These are phyloP conservation scores for Tinamus guttatus DNA, from an alignment of 2,113 vertebrate genomes.

Conservation along the genomic window DNA sequence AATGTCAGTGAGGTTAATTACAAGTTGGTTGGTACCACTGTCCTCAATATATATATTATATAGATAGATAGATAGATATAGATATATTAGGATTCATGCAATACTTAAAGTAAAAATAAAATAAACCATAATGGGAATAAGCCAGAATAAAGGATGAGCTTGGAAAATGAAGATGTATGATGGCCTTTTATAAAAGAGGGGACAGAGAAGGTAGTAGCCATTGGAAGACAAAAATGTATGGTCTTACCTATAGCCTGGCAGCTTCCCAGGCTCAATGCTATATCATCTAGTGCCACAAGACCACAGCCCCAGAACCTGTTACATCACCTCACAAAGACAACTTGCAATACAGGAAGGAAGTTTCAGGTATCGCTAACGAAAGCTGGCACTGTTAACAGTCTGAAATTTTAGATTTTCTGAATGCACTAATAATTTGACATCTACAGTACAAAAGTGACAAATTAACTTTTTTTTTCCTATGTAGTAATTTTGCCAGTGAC, in stretches of 20 bases:
- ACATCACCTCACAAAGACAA: conserved; percentile 93
- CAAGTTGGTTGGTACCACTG: neutral
- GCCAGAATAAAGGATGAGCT: neutral
- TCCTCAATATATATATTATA: neutral
- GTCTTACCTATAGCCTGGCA: conserved; percentile 86
- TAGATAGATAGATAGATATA: too few species aligned
- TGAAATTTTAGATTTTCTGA: too few species aligned
- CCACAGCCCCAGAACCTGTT: conserved; percentile 95
- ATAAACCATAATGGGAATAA: neutral
- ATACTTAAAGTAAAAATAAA: neutral
- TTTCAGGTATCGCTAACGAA: neutral
- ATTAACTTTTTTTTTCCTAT: neutral
- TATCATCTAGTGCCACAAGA: conserved; percentile 89
- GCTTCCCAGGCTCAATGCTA: conserved; percentile 87
- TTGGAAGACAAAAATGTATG: neutral
- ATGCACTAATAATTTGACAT: too few species aligned
- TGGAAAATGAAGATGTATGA: neutral
- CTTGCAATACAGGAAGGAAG: conserved; percentile 72
- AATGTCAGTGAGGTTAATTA: neutral
- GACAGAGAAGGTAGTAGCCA: neutral
- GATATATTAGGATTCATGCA: neutral
- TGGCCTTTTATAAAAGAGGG: neutral
- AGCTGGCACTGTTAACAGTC: neutral
- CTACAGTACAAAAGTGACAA: too few species aligned
- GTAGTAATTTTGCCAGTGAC: too few species aligned